Conservation (phyloP, 2,888 invertebrate species). For the Stictocephala bisonia region DNA sequence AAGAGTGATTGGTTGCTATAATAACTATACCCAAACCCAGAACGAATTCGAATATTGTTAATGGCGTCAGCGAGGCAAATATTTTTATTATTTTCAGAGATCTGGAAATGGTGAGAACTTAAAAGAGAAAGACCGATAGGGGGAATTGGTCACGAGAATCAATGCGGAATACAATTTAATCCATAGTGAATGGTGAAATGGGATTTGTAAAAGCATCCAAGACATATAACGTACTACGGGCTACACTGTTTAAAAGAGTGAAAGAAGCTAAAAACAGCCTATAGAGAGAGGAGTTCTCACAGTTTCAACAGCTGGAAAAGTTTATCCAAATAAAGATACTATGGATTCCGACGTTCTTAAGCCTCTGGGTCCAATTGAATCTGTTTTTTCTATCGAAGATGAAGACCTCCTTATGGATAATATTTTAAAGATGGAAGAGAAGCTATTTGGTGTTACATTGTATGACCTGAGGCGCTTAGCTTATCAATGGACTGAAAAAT, state of each 20-base stretch:
- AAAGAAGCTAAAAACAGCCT: conserved; percentile 28
- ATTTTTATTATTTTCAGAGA: too few relatives aligned
- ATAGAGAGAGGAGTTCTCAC: conserved; percentile 1
- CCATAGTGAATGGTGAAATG: conserved; percentile 50
- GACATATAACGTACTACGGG: conserved; percentile 52
- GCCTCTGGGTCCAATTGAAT: too few relatives aligned
- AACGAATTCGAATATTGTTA: too few relatives aligned
- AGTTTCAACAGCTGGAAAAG: conserved; percentile 50
- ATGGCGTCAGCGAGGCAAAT: too few relatives aligned
- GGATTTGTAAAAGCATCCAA: conserved; percentile 52
- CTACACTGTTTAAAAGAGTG: too few relatives aligned
- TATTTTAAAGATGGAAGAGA: conserved; percentile 43
- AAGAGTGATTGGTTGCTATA: too few relatives aligned
- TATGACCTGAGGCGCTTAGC: conserved; percentile 37
- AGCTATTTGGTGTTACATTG: conserved; percentile 32
- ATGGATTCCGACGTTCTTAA: background rate
- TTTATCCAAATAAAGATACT: conserved; percentile 22
- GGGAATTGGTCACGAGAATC: conserved; percentile 42
- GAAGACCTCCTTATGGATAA: conserved; percentile 56
- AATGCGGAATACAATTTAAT: conserved; percentile 27
- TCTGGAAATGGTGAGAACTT: too few relatives aligned
- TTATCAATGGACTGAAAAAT: conserved; percentile 33
- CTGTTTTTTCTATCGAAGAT: conserved; percentile 55
- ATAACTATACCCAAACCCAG: too few relatives aligned
- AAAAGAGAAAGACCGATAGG: conserved; percentile 37